These are phyloP conservation scores for Sylvietta virens DNA, from an alignment of 2,113 vertebrate species.

Conservation along the genomic window DNA sequence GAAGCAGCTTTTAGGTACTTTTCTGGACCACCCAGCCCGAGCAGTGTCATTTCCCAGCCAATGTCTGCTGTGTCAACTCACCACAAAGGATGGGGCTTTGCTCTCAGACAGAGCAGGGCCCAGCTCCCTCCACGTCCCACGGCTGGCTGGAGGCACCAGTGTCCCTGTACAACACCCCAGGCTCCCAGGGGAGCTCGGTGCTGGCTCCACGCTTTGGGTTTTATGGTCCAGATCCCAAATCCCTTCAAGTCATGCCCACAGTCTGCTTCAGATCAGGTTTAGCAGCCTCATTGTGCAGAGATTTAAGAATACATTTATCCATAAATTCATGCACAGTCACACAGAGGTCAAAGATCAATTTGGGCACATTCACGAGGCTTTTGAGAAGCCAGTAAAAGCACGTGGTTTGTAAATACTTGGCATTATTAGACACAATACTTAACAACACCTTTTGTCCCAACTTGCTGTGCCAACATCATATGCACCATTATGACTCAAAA, in stretches of 20 bases:
- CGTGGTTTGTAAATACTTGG: background rate
- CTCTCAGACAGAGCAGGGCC: background rate
- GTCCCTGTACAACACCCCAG: background rate
- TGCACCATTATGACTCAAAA: background rate
- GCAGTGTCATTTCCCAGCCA: background rate
- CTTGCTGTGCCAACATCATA: background rate
- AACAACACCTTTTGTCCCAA: background rate
- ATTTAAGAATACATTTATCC: background rate
- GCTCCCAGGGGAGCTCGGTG: background rate
- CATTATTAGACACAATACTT: background rate
- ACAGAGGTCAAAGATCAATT: background rate
- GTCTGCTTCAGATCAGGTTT: background rate
- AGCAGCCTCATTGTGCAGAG: background rate
- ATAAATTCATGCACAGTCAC: background rate
- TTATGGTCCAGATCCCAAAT: background rate
- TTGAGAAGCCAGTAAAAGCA: background rate
- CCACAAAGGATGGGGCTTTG: background rate
- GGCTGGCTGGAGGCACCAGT: background rate
- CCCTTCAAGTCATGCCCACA: background rate
- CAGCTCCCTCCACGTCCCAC: rapidly evolving
- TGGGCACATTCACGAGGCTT: background rate
- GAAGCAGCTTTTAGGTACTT: background rate
- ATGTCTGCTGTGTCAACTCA: background rate
- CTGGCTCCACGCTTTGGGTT: background rate
- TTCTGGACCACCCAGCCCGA: background rate